These are phyloP conservation scores for Schmidtea mediterranea DNA, from an alignment of 1,140 invertebrate genomes.

Conservation along the genomic window DNA sequence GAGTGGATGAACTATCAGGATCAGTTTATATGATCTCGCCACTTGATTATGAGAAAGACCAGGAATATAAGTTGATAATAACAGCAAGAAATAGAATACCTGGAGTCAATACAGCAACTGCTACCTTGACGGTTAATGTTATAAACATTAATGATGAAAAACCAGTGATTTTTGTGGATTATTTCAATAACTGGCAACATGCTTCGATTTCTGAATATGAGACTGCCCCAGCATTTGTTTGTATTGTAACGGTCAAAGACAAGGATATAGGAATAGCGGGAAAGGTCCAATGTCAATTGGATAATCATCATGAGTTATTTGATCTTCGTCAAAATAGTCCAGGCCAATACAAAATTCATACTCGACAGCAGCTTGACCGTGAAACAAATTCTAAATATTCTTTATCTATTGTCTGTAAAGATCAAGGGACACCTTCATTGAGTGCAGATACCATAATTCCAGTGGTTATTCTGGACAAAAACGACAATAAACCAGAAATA, in stretches of 20 bases:
- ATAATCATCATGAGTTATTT: slow-evolving; percentile 59
- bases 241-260: neutral
- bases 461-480: slow-evolving; percentile 48
- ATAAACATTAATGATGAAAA: no score
- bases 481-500: slow-evolving; percentile 66
- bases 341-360: no score
- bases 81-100: no score
- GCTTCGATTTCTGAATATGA: no score
- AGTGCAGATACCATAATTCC: slow-evolving; percentile 64
- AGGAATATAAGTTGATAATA: no score
- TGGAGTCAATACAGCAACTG: no score
- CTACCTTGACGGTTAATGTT: no score
- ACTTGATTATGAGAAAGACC: no score
- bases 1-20: slow-evolving; percentile 59
- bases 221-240: no score
- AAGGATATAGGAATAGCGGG: neutral
- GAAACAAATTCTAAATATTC: neutral
- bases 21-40: slow-evolving; percentile 43
- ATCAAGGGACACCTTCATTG: slow-evolving; percentile 58
- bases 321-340: slow-evolving; percentile 35
- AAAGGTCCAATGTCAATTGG: slow-evolving; percentile 17
- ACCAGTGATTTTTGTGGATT: no score
- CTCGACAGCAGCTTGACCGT: neutral
- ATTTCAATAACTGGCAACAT: no score
- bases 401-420: slow-evolving; percentile 42